These are phyloP conservation scores for Chrysina gloriosa DNA, from an alignment of 2,888 invertebrate genomes.

Conservation along the genomic window DNA sequence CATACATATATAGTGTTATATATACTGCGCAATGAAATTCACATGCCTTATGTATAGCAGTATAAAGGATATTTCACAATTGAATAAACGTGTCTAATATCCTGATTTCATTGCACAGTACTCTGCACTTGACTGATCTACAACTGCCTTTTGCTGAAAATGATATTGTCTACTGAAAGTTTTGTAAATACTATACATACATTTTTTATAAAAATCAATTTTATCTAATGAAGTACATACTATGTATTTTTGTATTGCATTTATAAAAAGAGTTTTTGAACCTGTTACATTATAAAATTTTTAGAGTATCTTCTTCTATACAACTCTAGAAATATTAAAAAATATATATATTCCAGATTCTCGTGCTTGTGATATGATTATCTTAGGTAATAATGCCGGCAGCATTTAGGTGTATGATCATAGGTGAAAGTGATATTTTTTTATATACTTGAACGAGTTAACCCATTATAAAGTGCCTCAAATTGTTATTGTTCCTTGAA, in stretches of 20 bases:
- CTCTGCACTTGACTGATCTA: constrained; percentile 34
- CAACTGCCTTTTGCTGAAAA: constrained; percentile 40
- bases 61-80: too few relatives aligned
- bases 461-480: constrained; percentile 56
- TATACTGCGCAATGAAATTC: too few relatives aligned
- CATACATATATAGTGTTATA: too few relatives aligned
- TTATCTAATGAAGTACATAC: constrained; percentile 9
- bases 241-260: constrained; percentile 29
- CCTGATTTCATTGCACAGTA: background rate
- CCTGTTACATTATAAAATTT: constrained; percentile 21
- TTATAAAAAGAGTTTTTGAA: constrained; percentile 15
- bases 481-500: constrained; percentile 56
- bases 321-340: constrained; percentile 16
- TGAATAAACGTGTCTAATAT: too few relatives aligned
- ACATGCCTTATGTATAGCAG: too few relatives aligned
- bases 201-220: constrained; percentile 18
- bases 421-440: constrained; percentile 53
- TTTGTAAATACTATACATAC: constrained; percentile 28
- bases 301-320: constrained; percentile 22
- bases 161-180: constrained; percentile 27
- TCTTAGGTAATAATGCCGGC: constrained; percentile 42
- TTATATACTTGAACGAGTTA: constrained; percentile 51
- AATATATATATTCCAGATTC: constrained; percentile 39
- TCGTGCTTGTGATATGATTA: constrained; percentile 44
- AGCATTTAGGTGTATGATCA: constrained; percentile 44